Evolutionary conservation across 2,888 invertebrate genomes (phyloP).

Genomic region (Gortyna flavago): DNA sequence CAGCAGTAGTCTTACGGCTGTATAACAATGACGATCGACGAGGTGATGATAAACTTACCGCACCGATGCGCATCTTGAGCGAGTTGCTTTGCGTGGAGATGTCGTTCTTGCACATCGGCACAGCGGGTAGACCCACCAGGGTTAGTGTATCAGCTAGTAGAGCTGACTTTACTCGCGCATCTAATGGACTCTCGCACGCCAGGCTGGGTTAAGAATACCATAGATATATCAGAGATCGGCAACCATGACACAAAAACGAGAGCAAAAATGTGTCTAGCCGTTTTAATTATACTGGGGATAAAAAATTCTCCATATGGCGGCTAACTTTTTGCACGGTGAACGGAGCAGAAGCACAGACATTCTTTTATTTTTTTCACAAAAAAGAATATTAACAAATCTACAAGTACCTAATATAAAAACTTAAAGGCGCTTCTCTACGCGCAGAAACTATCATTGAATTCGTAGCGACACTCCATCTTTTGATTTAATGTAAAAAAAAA

Average conservation of each 20-base stretch:
- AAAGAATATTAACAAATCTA: too few relatives aligned
- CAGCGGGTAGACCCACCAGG: slow-evolving; percentile 96
- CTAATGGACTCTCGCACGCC: slow-evolving; percentile 97
- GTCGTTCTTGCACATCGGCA: slow-evolving; percentile 91
- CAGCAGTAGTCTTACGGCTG: background rate
- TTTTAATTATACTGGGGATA: background rate
- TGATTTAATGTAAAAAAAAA: too few relatives aligned
- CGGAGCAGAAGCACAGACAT: too few relatives aligned
- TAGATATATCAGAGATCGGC: background rate
- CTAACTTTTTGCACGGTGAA: background rate
- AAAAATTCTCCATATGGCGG: background rate
- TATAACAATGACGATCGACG: background rate
- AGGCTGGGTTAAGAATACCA: slow-evolving; percentile 79
- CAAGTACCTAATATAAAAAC: too few relatives aligned
- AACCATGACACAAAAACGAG: background rate
- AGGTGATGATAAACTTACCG: slow-evolving; percentile 74
- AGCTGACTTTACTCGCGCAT: slow-evolving; percentile 97
- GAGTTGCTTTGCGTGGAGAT: slow-evolving; percentile 74
- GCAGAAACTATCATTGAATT: too few relatives aligned
- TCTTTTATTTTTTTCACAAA: too few relatives aligned
- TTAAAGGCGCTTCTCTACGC: too few relatives aligned
- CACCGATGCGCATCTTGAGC: slow-evolving; percentile 87
- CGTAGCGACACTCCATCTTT: too few relatives aligned
- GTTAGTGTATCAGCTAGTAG: slow-evolving; percentile 97
- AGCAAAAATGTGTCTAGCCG: background rate